phyloP scores from a whole-genome alignment of 2,888 invertebrate species.

The Ophion slaviceki region DNA sequence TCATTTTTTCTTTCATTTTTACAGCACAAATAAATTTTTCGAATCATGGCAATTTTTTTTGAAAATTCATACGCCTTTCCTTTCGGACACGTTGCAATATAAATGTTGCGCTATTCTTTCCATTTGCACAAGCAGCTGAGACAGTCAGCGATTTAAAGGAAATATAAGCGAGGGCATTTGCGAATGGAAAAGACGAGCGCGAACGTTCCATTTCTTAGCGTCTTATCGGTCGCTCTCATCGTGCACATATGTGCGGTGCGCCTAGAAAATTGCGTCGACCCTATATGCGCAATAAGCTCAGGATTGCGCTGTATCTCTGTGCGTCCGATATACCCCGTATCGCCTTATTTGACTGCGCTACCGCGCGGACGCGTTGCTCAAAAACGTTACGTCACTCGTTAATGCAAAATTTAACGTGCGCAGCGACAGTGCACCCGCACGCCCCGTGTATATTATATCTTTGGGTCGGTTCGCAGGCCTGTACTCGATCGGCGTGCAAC shows the following conservation, averaged over 20 bases:
- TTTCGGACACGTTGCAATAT: constrained; percentile 3
- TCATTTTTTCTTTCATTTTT: not conserved
- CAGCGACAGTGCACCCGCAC: constrained; percentile 13
- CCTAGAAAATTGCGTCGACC: constrained; percentile 61
- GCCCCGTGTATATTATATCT: constrained; percentile 6
- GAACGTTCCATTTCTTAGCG: constrained; percentile 65
- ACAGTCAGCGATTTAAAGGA: constrained; percentile 39
- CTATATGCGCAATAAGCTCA: constrained; percentile 43
- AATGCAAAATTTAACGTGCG: constrained; percentile 53
- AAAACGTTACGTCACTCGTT: constrained; percentile 67
- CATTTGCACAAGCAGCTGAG: not conserved
- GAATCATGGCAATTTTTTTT: not conserved
- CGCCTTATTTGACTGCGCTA: constrained; percentile 68
- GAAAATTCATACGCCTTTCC: constrained; percentile 6
- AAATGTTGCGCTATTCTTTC: constrained; percentile 50
- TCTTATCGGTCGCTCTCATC: constrained; percentile 69
- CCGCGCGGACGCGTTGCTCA: constrained; percentile 67
- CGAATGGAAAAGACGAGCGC: constrained; percentile 54
- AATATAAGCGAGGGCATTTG: constrained; percentile 22
- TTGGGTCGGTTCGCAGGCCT: constrained; percentile 18
- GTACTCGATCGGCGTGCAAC: not conserved
- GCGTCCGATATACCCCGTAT: constrained; percentile 45
- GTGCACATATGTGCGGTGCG: constrained; percentile 38
- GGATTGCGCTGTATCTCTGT: constrained; percentile 30
- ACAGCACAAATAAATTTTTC: not conserved